Base-by-base conservation (phyloP, 2,113 vertebrate genomes). In the Boulengeromyrus knoepffleri region DNA sequence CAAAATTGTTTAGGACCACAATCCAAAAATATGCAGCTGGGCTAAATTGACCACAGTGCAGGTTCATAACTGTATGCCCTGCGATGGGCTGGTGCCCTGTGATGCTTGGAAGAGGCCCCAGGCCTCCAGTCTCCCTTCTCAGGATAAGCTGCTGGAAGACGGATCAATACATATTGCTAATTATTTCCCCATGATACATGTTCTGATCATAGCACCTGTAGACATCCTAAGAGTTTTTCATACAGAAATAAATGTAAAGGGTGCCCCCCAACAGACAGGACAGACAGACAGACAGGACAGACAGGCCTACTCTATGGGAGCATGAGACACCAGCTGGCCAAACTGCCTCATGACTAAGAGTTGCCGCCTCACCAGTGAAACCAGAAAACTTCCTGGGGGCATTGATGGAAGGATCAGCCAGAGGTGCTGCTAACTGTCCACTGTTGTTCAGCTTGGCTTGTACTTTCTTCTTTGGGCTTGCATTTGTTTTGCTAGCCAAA, bases 311-410 rank as follows among this genome's bases (percentile, higher is more conserved):
- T 56, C 53, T 56, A 56, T 21, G 17, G 19, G 19, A 56, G 53
- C 53, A 21, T 56, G 19, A 24, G 53, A 21, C 53, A 21, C 53
- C 53, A 56, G 19, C 19, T 56, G 53, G 53, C 19, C 53, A 21
- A 19, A 12, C 8, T 66, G 13, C 45, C 17, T 46, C 46, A 50
- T 77, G 46, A 21, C 7, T 36, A 19, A 27, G 46, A n/a, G 42
- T n/a, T 62, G 31, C 46, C 0, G 0, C 90, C 90, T 93, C 93
- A 99, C 98, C 98, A 88, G 96, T 96, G 93, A 99, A 99, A 70
- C 98, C 98, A 85, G 99, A 99, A 94, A 99, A 99, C 91, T 99
- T 99, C 91, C 98, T 97, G 2, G 98, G 97, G 0, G 97, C 97
- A 6, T 97, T 97, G 89, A 77, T 90, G 5, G 94, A 90, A 0